Percentiles rank a stretch among this genome's conserved stretches.
Conservation (phyloP, 2,888 invertebrate species). For the Rhamnusium bicolor region DNA sequence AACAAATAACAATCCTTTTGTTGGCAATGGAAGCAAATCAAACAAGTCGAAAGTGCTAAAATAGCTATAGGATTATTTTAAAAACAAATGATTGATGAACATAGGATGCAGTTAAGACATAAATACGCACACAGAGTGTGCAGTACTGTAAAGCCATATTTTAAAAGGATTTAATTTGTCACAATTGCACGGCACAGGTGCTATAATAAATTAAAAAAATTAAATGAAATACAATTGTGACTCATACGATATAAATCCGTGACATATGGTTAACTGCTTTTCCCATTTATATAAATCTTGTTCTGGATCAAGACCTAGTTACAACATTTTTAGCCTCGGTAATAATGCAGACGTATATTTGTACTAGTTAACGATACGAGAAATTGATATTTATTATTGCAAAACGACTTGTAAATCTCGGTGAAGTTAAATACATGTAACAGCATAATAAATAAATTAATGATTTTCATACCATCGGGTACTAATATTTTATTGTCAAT, state of each 20-base stretch:
- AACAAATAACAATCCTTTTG: constrained; percentile 15
- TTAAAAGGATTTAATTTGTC: constrained; percentile 18
- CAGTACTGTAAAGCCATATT: not conserved
- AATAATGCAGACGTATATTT: not conserved
- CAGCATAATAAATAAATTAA: not conserved
- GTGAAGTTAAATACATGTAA: not conserved
- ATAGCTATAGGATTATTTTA: constrained; percentile 2
- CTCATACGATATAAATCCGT: constrained; percentile 6
- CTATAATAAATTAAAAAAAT: not conserved
- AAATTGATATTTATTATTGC: not conserved
- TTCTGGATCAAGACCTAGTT: constrained; percentile 15
- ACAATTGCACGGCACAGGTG: constrained; percentile 16
- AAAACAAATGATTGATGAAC: constrained; percentile 9
- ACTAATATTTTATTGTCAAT: no score
- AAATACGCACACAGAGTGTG: not conserved
- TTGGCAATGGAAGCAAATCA: not conserved
- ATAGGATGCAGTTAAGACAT: constrained; percentile 5
- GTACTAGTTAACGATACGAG: not conserved
- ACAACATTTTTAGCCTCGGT: constrained; percentile 13
- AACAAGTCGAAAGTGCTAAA: constrained; percentile 5
- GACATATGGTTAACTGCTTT: constrained; percentile 9
- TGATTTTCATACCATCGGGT: no score
- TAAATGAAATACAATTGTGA: constrained; percentile 8
- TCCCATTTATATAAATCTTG: constrained; percentile 21
- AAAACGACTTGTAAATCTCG: not conserved